Evolutionary conservation across 2,888 invertebrate genomes (phyloP).

Genomic region (Pheosia gnoma): DNA sequence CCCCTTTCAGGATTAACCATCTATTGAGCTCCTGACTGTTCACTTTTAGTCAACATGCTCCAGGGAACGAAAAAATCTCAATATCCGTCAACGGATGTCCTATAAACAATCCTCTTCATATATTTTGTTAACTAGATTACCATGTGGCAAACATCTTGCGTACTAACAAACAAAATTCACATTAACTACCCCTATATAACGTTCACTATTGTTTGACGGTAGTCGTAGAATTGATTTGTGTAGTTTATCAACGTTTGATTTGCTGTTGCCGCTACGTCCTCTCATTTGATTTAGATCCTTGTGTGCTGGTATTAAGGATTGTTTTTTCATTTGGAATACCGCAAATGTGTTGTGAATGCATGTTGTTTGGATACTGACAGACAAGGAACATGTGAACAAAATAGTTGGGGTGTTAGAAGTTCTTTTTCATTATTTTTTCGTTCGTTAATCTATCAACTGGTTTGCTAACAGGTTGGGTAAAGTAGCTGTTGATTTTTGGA

Average conservation of each 20-base stretch:
- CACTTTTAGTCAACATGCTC: conserved; percentile 36
- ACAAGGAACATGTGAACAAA: conserved; percentile 68
- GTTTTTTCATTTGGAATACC: conserved; percentile 19
- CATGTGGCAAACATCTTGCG: conserved; percentile 55
- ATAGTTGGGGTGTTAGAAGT: conserved; percentile 57
- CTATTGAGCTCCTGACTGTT: conserved; percentile 18
- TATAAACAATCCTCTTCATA: conserved; percentile 70
- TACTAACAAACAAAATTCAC: conserved; percentile 40
- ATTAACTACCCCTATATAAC: conserved; percentile 40
- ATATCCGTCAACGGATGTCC: conserved; percentile 66
- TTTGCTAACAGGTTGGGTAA: conserved; percentile 43
- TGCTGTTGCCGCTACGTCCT: conserved; percentile 30
- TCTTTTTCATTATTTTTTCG: conserved; percentile 47
- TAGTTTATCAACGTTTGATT: conserved; percentile 39
- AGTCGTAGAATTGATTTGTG: conserved; percentile 41
- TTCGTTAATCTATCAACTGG: conserved; percentile 51
- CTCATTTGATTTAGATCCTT: conserved; percentile 42
- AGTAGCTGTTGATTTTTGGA: conserved; percentile 34
- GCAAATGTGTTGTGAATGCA: conserved; percentile 35
- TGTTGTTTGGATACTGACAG: conserved; percentile 68
- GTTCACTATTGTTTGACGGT: conserved; percentile 49
- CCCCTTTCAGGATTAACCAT: conserved; percentile 8
- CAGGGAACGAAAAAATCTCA: conserved; percentile 57
- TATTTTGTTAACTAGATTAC: conserved; percentile 73
- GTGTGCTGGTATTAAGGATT: conserved; percentile 32